Conservation (phyloP, 2,113 vertebrate species). For the Thunnus maccoyii region DNA sequence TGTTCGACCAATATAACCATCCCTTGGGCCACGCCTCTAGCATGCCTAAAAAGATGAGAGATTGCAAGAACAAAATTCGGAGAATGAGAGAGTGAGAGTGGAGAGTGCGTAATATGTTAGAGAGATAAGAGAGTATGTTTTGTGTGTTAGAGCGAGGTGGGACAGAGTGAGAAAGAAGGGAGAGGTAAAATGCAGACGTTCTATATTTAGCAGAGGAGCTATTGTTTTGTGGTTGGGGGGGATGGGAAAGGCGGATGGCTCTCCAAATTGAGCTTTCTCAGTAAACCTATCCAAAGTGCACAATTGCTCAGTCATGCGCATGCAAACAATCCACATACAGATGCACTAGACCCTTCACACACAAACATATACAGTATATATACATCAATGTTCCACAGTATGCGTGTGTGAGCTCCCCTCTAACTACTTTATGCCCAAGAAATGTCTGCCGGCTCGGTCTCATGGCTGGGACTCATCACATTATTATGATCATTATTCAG, state of each 20-base stretch:
- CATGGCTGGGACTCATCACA: constrained; percentile 53
- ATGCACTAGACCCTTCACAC: constrained; percentile 15
- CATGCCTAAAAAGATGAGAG: constrained; percentile 24
- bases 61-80: background rate
- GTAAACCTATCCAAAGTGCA: constrained; percentile 46
- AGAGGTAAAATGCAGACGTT: constrained; percentile 62
- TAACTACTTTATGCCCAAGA: constrained; percentile 23
- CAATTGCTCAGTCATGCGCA: constrained; percentile 18
- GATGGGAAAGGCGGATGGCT: constrained; percentile 23
- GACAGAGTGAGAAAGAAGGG: constrained; percentile 46
- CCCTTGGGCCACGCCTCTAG: constrained; percentile 21
- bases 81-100: constrained; percentile 2
- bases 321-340: constrained; percentile 39
- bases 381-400: background rate
- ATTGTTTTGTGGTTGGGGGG: constrained; percentile 67
- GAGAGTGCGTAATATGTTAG: constrained; percentile 16
- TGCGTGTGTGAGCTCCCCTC: constrained; percentile 3
- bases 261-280: constrained; percentile 45
- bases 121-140: constrained; percentile 25
- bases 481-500: constrained; percentile 74
- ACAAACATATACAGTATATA: background rate
- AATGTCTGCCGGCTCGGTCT: constrained; percentile 30
- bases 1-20: background rate
- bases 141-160: constrained; percentile 24
- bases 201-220: constrained; percentile 78